Conservation (phyloP, 2,797 vertebrate species). For the Propithecus perrieri region DNA sequence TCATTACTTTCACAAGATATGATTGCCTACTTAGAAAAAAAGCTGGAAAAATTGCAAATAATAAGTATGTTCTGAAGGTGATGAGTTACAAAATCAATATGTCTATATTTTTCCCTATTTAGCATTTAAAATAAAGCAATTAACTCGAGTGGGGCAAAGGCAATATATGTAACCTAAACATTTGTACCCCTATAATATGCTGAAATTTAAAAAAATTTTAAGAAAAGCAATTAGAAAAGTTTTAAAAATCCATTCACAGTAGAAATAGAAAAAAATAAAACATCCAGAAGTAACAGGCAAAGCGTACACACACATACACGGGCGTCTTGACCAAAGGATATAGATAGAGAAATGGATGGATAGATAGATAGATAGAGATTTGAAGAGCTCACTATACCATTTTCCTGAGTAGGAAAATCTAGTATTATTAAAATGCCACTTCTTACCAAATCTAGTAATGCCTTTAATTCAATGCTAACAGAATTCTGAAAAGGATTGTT, state of each 20-base stretch:
- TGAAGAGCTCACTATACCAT: background rate
- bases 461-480: background rate
- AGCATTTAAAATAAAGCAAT: background rate
- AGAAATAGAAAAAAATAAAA: background rate
- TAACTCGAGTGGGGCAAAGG: background rate
- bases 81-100: background rate
- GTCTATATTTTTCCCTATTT: background rate
- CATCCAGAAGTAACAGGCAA: background rate
- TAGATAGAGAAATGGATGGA: too few relatives aligned
- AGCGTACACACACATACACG: background rate
- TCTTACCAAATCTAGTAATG: background rate
- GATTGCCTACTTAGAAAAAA: background rate
- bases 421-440: background rate
- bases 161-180: too few relatives aligned
- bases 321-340: background rate
- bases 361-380: background rate
- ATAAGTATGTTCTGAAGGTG: background rate
- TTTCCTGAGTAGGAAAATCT: background rate
- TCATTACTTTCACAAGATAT: background rate
- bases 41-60: background rate
- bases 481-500: slow-evolving; percentile 19
- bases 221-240: background rate
- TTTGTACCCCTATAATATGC: too few relatives aligned
- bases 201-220: too few relatives aligned
- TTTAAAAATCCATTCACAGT: background rate